Base-by-base conservation (phyloP, 2,797 vertebrate species). In the Pseudomugil gertrudae region DNA sequence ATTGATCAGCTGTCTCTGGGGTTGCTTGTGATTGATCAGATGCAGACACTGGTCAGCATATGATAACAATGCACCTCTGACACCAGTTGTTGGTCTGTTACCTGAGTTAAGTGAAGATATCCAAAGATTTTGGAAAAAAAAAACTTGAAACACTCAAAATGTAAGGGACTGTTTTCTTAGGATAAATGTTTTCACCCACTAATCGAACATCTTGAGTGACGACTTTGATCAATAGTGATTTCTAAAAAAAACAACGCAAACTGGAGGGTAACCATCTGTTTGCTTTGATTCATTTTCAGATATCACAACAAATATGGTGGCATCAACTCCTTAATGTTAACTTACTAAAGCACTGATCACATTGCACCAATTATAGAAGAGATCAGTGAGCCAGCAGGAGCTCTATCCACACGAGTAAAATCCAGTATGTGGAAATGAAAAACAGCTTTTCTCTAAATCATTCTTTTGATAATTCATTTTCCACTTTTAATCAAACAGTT, bases 151-250 rank as follows among this genome's bases (percentile, higher is more conserved):
- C 65, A 26, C 40, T n/a, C 40, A 45, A 45, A 45, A 45, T 45
- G 19, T 40, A 38, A 38, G 36, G 36, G 38, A 40, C 4, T 9
- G 3, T 45, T n/a, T 45, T n/a, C 6, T 9, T 45, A 63, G 51
- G 2, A 11, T 38, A 36, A 58, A 74, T 69, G 69, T 69, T 72
- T 30, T 78, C 82, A 85, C 80, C 82, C 59, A 69, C 60, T 74
- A 79, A 61, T 77, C 58, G 33, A 35, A 45, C 50, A 76, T 72
- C 69, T 74, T 80, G 76, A 85, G 50, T 77, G 77, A 71, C 74
- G 64, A 74, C 72, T 75, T 58, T 80, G 66, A 86, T 84, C 59
- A 81, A 78, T 43, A 66, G 72, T 81, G 58, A 66, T 54, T 84
- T 88, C 72, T 78, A 69, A 70, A 78, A 83, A 32, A 63, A 38